Percentiles rank a stretch among this genome's conserved stretches.
Evolutionary conservation across 2,888 invertebrate species (phyloP).

Genomic region (Lissonota sp.): DNA sequence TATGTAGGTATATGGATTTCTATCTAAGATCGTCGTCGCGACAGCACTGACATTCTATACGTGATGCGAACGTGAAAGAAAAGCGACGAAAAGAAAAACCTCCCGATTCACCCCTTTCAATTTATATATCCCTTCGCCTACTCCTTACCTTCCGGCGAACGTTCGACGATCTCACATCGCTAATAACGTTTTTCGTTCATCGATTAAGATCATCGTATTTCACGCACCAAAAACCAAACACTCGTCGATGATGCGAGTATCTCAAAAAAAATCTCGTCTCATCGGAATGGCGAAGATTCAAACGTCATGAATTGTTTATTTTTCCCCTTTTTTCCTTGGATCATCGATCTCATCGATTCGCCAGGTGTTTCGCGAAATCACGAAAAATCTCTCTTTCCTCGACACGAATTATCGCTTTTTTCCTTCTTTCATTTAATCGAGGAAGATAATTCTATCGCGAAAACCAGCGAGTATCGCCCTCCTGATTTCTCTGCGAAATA

Average conservation of each 20-base stretch:
- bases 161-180: conserved; percentile 24
- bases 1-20: conserved; percentile 18
- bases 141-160: background rate
- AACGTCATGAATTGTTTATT: background rate
- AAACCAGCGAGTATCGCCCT: no score
- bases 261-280: conserved; percentile 15
- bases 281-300: background rate
- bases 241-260: conserved; percentile 31
- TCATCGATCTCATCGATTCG: no score
- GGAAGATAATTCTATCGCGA: background rate
- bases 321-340: no score
- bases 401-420: conserved; percentile 1
- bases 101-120: conserved; percentile 1
- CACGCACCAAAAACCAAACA: conserved; percentile 14
- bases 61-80: background rate
- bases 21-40: conserved; percentile 36
- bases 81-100: background rate
- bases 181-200: conserved; percentile 8
- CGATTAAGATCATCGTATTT: conserved; percentile 22
- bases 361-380: background rate
- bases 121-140: conserved; percentile 43
- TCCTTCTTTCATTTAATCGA: background rate
- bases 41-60: conserved; percentile 14
- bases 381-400: background rate
- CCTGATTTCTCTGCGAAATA: background rate